Base-by-base conservation (phyloP, 1,140 invertebrate genomes). In the Hirudo medicinalis region DNA sequence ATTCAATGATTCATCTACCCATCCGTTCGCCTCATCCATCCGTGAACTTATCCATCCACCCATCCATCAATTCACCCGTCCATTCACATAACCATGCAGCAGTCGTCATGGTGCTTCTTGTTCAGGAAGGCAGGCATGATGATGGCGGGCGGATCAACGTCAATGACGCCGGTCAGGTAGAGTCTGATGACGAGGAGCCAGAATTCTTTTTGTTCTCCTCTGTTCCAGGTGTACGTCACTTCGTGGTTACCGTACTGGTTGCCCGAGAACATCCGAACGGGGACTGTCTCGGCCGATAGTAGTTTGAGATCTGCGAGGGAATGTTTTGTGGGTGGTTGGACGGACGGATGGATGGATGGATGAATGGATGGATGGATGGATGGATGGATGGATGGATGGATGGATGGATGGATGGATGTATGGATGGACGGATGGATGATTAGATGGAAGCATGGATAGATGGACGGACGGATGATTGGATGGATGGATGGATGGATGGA, bases 141-240 rank as follows among this genome's bases (percentile, higher is more conserved):
- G 29, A 70, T 22, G 36, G 71, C 70, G n/a, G 70, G 68, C 19
- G 73, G 73, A 9, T 63, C 55, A 0, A 63, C 69, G 19, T 74
- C 70, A 22, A 67, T 67, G 19, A 54, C 67, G 15, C 73, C 73
- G 25, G 73, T 53, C 54, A 74, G 49, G 66, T 73, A 74, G 27
- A 74, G 73, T 25, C 73, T 32, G 4, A 74, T 69, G n/a, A 74
- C 73, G n/a, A 74, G 57, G 43, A 74, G 67, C 70, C 70, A 74
- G 70, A 71, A 71, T 29, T 74, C 73, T 27, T 71, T 71, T 40
- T 74, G 73, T 29, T 74, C 70, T 19, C 73, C 73, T 6, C 70
- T n/a, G 70, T 74, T 74, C 70, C 70, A 74, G n/a, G 73, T 74
- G 73, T 74, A 74, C 19, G 73, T 74, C 27, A 68, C 63, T 27